phyloP scores from a whole-genome alignment of 2,797 vertebrate genomes.

The Telmatherina bonti region DNA sequence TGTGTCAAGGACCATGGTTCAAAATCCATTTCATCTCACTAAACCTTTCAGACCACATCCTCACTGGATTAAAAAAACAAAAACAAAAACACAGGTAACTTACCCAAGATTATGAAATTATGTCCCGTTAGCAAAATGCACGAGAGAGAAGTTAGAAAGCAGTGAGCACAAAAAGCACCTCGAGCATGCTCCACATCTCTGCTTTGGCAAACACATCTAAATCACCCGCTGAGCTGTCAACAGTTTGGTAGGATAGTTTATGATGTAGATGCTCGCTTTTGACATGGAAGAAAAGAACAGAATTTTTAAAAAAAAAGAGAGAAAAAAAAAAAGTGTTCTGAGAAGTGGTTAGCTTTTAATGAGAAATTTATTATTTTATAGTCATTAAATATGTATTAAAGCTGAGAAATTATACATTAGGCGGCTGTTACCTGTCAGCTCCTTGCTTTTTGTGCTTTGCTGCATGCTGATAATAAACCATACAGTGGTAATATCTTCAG shows the following conservation, averaged over 20 bases:
- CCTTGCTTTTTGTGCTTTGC: constrained; percentile 5
- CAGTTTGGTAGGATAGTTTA: not conserved
- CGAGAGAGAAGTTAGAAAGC: not conserved
- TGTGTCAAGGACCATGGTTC: constrained; percentile 15
- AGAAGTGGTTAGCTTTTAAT: constrained; percentile 6
- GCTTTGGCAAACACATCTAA: not conserved
- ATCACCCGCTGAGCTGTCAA: not conserved
- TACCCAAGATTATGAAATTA: not conserved
- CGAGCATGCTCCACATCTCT: not conserved
- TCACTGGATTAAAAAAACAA: no score
- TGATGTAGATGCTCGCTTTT: not conserved
- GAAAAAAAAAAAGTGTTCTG: constrained; percentile 18
- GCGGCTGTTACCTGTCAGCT: constrained; percentile 1
- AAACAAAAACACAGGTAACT: no score
- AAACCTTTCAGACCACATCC: constrained; percentile 1
- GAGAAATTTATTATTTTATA: constrained; percentile 32
- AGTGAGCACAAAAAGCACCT: not conserved
- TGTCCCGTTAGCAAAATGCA: not conserved
- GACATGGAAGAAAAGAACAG: not conserved
- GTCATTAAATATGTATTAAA: constrained; percentile 30
- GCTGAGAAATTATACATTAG: constrained; percentile 30
- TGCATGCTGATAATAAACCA: not conserved
- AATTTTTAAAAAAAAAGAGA: not conserved
- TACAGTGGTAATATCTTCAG: not conserved
- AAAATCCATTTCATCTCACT: constrained; percentile 10